Percentiles rank a stretch among this genome's conserved stretches.
Evolutionary conservation across 2,113 vertebrate genomes (phyloP).

Genomic region (Psettodes erumei): DNA sequence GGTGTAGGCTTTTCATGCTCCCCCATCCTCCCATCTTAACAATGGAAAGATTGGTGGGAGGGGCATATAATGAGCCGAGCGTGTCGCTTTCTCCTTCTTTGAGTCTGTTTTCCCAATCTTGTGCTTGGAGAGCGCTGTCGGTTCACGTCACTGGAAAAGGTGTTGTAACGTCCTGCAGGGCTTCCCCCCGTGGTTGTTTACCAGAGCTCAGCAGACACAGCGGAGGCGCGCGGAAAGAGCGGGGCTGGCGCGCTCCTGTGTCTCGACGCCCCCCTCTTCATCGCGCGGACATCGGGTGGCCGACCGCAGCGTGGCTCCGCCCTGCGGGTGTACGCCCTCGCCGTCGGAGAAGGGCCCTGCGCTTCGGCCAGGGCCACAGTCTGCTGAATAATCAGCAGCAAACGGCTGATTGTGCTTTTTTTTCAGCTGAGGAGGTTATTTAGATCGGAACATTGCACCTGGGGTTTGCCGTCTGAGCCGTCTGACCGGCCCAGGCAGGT

Average conservation of each 20-base stretch:
- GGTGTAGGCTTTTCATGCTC: conserved; percentile 38
- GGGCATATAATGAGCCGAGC: conserved; percentile 54
- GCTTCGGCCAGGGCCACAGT: not conserved
- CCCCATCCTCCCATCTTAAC: conserved; percentile 54
- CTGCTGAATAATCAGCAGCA: conserved; percentile 13
- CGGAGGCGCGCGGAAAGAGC: conserved; percentile 9
- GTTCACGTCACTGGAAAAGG: conserved; percentile 43
- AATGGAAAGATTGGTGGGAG: conserved; percentile 62
- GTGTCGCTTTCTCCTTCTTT: conserved; percentile 48
- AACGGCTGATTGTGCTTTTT: not conserved
- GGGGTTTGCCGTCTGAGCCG: not conserved
- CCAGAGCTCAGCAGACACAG: conserved; percentile 22
- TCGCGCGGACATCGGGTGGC: conserved; percentile 26
- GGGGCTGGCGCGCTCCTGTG: conserved; percentile 18
- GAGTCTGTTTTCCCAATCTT: conserved; percentile 58
- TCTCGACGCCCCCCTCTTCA: conserved; percentile 22
- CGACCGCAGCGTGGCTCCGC: conserved; percentile 49
- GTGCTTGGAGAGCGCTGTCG: conserved; percentile 55
- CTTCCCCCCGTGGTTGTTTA: conserved; percentile 34
- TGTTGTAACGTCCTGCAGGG: conserved; percentile 40
- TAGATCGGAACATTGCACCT: not conserved
- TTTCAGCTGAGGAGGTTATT: conserved; percentile 2
- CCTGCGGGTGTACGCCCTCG: conserved; percentile 30
- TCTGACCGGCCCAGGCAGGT: not conserved
- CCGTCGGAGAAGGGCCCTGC: conserved; percentile 6